Evolutionary conservation across 1,140 invertebrate genomes (phyloP).

Genomic region (Venturia canescens): DNA sequence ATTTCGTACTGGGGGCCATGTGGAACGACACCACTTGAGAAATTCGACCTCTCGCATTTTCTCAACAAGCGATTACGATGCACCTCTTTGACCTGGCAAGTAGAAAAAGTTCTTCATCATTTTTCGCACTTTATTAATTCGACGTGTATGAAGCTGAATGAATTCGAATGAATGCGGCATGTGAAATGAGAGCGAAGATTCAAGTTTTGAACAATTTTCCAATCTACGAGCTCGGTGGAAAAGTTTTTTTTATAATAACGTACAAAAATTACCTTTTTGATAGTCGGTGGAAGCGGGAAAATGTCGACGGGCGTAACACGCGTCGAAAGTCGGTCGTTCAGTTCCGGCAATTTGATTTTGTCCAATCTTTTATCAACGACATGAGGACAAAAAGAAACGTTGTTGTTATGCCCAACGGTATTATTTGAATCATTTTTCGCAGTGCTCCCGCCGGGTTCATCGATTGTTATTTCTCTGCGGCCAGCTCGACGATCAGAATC

Average conservation of each 20-base stretch:
- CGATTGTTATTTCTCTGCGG: neutral
- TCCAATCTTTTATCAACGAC: neutral
- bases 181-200: neutral
- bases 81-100: neutral
- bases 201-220: neutral
- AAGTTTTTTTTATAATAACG: neutral
- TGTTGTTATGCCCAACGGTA: neutral
- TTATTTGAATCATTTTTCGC: neutral
- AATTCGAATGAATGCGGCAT: neutral
- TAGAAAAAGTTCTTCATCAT: neutral
- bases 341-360: neutral
- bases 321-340: neutral
- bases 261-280: conserved; percentile 14
- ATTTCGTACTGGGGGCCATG: neutral
- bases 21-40: neutral
- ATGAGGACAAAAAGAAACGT: too few species aligned
- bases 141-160: neutral
- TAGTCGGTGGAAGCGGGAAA: neutral
- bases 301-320: neutral
- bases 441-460: neutral
- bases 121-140: neutral
- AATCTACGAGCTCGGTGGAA: too few species aligned
- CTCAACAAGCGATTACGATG: neutral
- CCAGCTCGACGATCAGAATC: neutral
- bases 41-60: neutral